Evolutionary conservation across 2,797 vertebrate genomes (phyloP), one percentile per base, ranked within the genome.

Genomic region (Loriculus beryllinus): DNA sequence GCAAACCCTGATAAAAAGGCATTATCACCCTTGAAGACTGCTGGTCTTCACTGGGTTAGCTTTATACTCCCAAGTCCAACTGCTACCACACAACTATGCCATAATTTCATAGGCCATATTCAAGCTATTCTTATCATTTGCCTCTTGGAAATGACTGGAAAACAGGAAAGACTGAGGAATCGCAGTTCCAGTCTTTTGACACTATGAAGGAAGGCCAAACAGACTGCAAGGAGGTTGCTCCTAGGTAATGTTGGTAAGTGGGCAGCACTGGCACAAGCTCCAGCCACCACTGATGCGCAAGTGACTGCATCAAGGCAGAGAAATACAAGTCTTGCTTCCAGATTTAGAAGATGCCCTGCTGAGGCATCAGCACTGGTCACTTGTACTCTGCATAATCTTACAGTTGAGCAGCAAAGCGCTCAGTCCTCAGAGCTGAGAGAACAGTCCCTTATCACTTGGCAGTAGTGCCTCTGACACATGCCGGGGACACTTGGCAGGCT

Each of bases 101-200:
- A 11, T 2, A 54, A 40, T 1, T 0, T 28, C 67, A 71, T n/a
- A 33, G 64, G 6, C 31, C 29, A 20, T 0, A 3, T 5, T 18
- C 37, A 68, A 35, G 39, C 19, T 69, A 8, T 9, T 69, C 22
- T 64, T 26, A 17, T 10, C 19, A 10, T 40, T 19, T 65, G 26
- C 23, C 11, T 33, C 52, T 45, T 21, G 10, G 33, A 83, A 86
- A 33, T 2, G 1, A 48, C 3, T 4, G 12, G 19, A 62, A 54
- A 62, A 40, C 10, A 43, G 39, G 13, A 48, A 57, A 64, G 33
- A 15, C n/a, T 18, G 25, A 72, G 16, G 33, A 75, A 81, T 14
- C 28, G 6, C 18, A 52, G 35, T 8, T 40, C 12, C 52, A 51
- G 40, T 12, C 48, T 71, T 76, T 3, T 12, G 22, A 31, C 9